Percentiles rank a stretch among this genome's conserved stretches.
Conservation (phyloP, 2,113 vertebrate species). For the Neofelis nebulosa region DNA sequence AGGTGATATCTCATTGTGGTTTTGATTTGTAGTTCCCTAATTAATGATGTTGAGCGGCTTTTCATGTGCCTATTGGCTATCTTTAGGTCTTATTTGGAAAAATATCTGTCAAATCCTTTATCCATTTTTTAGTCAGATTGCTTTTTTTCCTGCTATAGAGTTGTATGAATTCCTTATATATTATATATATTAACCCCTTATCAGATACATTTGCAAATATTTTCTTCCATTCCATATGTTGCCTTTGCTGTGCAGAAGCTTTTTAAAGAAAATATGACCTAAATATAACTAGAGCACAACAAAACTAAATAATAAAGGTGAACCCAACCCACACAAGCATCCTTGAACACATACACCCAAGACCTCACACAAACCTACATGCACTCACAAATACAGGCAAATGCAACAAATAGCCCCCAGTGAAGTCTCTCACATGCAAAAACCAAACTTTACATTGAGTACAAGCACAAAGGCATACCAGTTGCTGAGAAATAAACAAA, state of each 20-base stretch:
- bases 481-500: not conserved
- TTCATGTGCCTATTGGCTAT: not conserved
- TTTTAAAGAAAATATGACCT: not conserved
- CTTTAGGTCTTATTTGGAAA: not conserved
- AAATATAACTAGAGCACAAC: not conserved
- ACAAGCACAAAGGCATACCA: not conserved
- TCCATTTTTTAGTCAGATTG: not conserved
- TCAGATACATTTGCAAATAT: not conserved
- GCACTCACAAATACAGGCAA: not conserved
- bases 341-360: not conserved
- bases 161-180: not conserved
- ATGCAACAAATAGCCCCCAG: not conserved
- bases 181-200: not conserved
- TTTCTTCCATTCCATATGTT: not conserved
- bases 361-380: not conserved
- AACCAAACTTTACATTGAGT: not conserved
- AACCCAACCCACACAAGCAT: not conserved
- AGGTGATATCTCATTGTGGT: not conserved
- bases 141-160: not conserved
- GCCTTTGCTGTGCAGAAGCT: not conserved
- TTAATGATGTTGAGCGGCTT: not conserved
- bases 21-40: not conserved
- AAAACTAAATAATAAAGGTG: not conserved
- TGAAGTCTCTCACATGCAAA: not conserved
- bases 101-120: not conserved